These are phyloP conservation scores for Clanis bilineata DNA, from an alignment of 2,888 invertebrate genomes.

Conservation along the genomic window DNA sequence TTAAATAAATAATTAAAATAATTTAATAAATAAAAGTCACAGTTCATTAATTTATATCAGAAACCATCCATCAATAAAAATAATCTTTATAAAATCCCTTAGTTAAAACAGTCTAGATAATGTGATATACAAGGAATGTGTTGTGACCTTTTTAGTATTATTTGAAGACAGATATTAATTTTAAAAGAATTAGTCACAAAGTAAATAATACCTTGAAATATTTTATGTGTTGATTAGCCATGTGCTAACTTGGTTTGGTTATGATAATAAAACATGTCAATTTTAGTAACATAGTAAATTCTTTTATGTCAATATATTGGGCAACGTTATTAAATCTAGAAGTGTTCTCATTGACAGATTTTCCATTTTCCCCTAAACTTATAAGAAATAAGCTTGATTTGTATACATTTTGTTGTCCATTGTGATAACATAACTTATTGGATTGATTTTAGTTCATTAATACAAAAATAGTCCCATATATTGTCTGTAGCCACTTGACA, in stretches of 20 bases:
- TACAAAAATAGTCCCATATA: slow-evolving; percentile 25
- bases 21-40: not conserved
- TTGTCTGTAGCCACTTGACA: slow-evolving; percentile 31
- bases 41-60: not conserved
- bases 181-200: not conserved
- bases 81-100: not conserved
- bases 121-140: too few species aligned
- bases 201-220: not conserved
- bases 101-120: too few species aligned
- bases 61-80: not conserved
- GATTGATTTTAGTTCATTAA: slow-evolving; percentile 3
- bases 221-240: not conserved
- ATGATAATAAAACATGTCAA: not conserved
- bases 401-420: not conserved
- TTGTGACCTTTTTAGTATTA: too few species aligned
- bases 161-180: too few species aligned
- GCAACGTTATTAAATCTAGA: not conserved
- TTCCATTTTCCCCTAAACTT: not conserved
- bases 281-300: not conserved
- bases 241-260: not conserved
- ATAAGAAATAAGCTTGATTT: not conserved
- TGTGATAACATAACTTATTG: not conserved
- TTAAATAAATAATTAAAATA: not conserved
- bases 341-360: not conserved
- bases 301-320: not conserved